A percentile compares a stretch with the other conserved stretches of the same genome.
These are phyloP conservation scores for Tridacna crocea DNA, from an alignment of 2,888 invertebrate genomes.

Conservation along the genomic window DNA sequence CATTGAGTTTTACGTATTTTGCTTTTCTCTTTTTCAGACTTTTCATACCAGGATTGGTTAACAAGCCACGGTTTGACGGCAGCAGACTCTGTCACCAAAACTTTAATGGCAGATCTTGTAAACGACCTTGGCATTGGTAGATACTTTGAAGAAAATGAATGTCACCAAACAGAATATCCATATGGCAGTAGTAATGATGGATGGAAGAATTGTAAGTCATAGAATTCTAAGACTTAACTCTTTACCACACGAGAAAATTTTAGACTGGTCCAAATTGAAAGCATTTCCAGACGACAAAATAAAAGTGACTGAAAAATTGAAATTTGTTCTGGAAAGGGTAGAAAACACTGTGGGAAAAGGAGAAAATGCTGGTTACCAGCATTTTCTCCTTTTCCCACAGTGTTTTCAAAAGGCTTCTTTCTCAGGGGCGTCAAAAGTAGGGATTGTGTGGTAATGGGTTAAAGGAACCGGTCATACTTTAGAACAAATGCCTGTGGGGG, in stretches of 20 bases:
- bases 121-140: slow-evolving; percentile 26
- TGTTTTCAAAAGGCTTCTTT: no score
- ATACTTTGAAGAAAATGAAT: slow-evolving; percentile 20
- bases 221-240: not conserved
- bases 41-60: slow-evolving; percentile 17
- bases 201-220: slow-evolving; percentile 61
- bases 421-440: no score
- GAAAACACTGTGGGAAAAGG: not conserved
- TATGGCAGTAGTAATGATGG: slow-evolving; percentile 44
- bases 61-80: not conserved
- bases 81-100: not conserved
- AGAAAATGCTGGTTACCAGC: slow-evolving; percentile 4
- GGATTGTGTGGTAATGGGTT: no score
- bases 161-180: slow-evolving; percentile 24
- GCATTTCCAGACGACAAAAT: no score
- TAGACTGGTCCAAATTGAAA: no score
- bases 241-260: not conserved
- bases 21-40: slow-evolving; percentile 16
- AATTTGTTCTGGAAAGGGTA: no score
- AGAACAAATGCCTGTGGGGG: no score
- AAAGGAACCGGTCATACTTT: no score
- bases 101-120: slow-evolving; percentile 17
- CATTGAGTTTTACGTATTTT: no score
- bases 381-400: not conserved
- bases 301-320: no score